Base-by-base conservation (phyloP, 2,113 vertebrate genomes). In the Paracanthobrama guichenoti region DNA sequence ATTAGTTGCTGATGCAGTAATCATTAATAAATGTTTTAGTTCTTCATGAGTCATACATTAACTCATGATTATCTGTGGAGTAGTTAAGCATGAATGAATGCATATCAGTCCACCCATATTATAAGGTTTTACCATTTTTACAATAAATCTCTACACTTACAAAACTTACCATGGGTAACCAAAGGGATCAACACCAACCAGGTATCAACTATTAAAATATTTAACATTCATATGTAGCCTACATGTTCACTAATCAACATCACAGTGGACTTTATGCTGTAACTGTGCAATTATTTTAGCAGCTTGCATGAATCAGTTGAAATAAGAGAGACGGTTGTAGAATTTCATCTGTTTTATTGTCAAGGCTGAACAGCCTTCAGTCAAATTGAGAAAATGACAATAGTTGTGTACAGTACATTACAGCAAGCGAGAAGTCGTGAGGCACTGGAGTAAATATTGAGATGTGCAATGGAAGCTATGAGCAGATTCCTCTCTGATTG, bases 321-420 rank as follows among this genome's bases (percentile, higher is more conserved):
- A 71, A 55, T 28, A 73, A 81, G 28, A 55, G 57, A 55, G 31
- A 42, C 11, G 22, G 16, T 50, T 50, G 46, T 48, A 74, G 24
- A 78, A 72, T 73, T 75, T 31, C 1, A 66, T 75, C 20, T 28
- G 44, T 83, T 87, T 86, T 87, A 87, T 84, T 87, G 86, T 87
- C 69, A 55, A 87, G 69, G 82, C 86, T 74, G 31, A 66, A 64
- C 35, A 44, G 59, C 86, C 86, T 87, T 18, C 82, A 72, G 86
- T 87, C 86, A 53, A 72, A 20, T 28, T 59, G 39, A 76, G 55
- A 73, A 67, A 77, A 77, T 24, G 53, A 69, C 31, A 77, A 74
- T 77, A 35, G 13, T 44, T 76, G 69, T 28, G 72, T 60, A 55
- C 24, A 81, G 72, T 48, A 55, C 24, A 81, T 82, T 39, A 82